Base-by-base conservation (phyloP, 1,140 invertebrate genomes). In the Philotrypesis tridentata region DNA sequence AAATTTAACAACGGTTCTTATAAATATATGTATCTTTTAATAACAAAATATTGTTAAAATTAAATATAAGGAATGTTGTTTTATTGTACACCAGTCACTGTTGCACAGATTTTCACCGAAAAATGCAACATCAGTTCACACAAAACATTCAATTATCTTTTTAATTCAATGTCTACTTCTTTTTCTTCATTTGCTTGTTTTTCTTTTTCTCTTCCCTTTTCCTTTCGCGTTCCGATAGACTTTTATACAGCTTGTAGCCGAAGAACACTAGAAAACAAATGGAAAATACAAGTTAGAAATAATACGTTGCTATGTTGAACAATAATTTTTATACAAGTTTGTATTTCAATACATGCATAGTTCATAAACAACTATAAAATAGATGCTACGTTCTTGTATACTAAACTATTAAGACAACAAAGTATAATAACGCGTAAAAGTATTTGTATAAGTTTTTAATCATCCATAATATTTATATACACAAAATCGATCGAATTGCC, bases 241-340 rank as follows among this genome's bases (percentile, higher is more conserved):
- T 96, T 89, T 95, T 94, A 90, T 96, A 96, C 55, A 97, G 91
- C 89, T 96, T 96, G 90, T 96, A 97, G 73, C 95, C 94, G 90
- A 97, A 96, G 89, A 96, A 96, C 84, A 94, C 96, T 97, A 93
- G n/a, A 94, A 95, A 85, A 82, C 89, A 88, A 87, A 71, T 55
- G 33, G 37, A 55, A 48, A 85, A 74, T 21, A 76, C 67, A 29
- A 82, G 70, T 70, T 23, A 48, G 23, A 9, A 27, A 65, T 11
- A 9, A 14, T 12, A 17, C 27, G 27, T 68, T 14, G 25, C 40
- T 14, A 43, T 14, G 40, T n/a, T n/a, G n/a, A n/a, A n/a, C n/a
- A n/a, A n/a, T n/a, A n/a, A n/a, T n/a, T n/a, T n/a, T n/a, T n/a
- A n/a, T n/a, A n/a, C 11, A 43, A 43, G 12, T 43, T 43, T 43